Evolutionary conservation across 2,888 invertebrate genomes (phyloP).

Genomic region (Synanthedon formicaeformis): DNA sequence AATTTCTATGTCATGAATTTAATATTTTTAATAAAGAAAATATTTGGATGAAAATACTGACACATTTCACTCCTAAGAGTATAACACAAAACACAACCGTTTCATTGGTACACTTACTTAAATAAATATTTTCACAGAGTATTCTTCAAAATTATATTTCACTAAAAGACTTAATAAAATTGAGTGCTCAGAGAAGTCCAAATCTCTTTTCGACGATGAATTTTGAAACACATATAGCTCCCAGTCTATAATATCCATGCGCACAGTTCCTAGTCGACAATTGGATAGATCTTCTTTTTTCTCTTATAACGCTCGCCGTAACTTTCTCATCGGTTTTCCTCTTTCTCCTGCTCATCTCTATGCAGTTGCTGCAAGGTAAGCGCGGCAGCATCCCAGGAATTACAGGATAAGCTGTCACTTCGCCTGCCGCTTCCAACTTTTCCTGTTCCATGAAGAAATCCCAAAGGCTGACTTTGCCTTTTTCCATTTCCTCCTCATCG

Average conservation of each 20-base stretch:
- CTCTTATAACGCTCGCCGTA: background rate
- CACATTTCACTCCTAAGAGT: too few species aligned
- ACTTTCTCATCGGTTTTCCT: background rate
- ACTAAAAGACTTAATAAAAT: too few species aligned
- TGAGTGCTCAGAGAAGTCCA: background rate
- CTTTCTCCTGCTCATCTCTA: constrained; percentile 7
- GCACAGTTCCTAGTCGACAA: background rate
- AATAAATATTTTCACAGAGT: too few species aligned
- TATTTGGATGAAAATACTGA: too few species aligned
- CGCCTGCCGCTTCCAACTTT: background rate
- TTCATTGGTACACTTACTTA: too few species aligned
- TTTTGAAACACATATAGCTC: background rate
- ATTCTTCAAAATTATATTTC: too few species aligned
- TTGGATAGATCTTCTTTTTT: background rate
- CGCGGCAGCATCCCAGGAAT: constrained; percentile 15
- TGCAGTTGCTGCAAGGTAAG: constrained; percentile 18
- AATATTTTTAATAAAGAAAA: too few species aligned
- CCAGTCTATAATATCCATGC: background rate
- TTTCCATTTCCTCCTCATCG: background rate
- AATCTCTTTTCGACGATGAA: background rate
- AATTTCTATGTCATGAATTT: too few species aligned
- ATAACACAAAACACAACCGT: too few species aligned
- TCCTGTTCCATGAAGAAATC: background rate
- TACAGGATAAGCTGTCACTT: constrained; percentile 6
- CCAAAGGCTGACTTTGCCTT: background rate